Conservation (phyloP, 2,113 vertebrate genomes). For the Cochlearius cochlearius region DNA sequence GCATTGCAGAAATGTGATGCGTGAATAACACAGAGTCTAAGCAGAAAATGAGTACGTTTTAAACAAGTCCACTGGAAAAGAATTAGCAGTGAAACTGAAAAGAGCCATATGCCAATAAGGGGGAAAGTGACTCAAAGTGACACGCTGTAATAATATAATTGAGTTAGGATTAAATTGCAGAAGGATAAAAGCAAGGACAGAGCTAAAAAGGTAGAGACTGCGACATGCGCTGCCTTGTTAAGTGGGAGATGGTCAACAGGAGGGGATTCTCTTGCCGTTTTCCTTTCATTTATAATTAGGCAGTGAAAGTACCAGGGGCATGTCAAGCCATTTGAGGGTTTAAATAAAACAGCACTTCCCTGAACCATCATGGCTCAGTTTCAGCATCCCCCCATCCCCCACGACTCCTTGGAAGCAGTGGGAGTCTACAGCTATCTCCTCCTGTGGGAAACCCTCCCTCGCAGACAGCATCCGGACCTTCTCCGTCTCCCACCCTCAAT, state of each 20-base stretch:
- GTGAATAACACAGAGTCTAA: constrained; percentile 56
- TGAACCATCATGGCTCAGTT: constrained; percentile 17
- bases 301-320: constrained; percentile 53
- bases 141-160: constrained; percentile 71
- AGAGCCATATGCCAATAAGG: constrained; percentile 72
- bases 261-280: constrained; percentile 44
- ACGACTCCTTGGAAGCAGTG: constrained; percentile 7
- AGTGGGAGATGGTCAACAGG: constrained; percentile 60
- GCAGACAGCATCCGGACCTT: constrained; percentile 42
- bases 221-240: constrained; percentile 53
- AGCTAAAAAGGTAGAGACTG: constrained; percentile 45
- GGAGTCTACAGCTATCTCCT: constrained; percentile 27
- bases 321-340: constrained; percentile 56
- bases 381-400: not conserved
- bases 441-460: constrained; percentile 52
- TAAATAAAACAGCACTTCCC: constrained; percentile 31
- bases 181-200: constrained; percentile 66
- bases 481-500: constrained; percentile 35
- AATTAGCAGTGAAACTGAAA: constrained; percentile 75
- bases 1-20: constrained; percentile 65
- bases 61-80: constrained; percentile 76
- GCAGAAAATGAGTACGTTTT: constrained; percentile 73
- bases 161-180: constrained; percentile 70
- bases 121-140: constrained; percentile 69
- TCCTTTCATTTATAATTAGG: constrained; percentile 67